Evolutionary conservation across 2,888 invertebrate genomes (phyloP), one percentile per base, ranked within the genome.

Genomic region (Caradrina kadenii): DNA sequence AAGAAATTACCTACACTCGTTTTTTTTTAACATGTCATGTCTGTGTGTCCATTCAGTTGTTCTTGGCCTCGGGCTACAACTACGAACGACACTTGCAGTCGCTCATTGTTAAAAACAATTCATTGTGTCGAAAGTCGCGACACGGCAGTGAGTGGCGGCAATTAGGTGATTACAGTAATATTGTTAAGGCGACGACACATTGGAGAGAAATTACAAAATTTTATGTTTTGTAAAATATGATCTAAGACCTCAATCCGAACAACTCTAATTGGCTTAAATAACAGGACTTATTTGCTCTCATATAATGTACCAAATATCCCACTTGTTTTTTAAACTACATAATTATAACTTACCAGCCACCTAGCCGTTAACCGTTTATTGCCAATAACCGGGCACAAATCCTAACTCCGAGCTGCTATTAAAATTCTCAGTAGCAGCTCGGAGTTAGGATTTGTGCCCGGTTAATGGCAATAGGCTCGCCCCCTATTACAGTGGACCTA

Each of bases 81-180:
- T 66, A 48, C 61, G 53, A 65, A 60, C 48, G 64, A 69, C 63
- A 56, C 66, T 76, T 79, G 74, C 65, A 65, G 53, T 79, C 58
- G 71, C 58, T 76, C 67, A 79, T 81, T 79, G 80, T 77, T 77
- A 81, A 82, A 77, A 81, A 80, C 86, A 79, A 82, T 84, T 81
- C 79, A 83, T 83, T 85, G 80, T 87, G 87, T 86, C 83, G 87
- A 87, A 87, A 87, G 83, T 80, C 77, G 82, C 77, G 76, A 84
- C 83, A 81, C 78, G 69, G 35, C 84, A 80, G 73, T 65, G 68
- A 76, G 76, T 69, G 79, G 76, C 71, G 35, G 79, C 80, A 79
- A 87, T 88, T 86, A 83, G 80, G 79, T 75, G 79, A 83, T 86
- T 80, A 86, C 80, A 83, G 73, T 83, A 63, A 67, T 72, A 68